Conservation (phyloP, 2,888 invertebrate genomes). For the Ophioninae sp. region DNA sequence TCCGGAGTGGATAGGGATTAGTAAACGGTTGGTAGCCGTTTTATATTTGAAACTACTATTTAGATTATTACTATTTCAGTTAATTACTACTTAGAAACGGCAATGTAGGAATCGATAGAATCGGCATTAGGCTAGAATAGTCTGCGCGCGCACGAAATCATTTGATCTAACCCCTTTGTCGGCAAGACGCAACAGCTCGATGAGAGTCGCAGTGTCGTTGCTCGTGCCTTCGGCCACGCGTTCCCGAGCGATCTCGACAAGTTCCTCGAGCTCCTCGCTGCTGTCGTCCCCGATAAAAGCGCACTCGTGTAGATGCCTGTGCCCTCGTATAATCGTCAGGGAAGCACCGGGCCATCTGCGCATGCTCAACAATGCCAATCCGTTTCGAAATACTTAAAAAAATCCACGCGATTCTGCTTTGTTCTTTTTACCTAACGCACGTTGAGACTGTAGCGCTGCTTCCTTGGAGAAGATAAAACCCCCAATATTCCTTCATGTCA, state of each 20-base stretch:
- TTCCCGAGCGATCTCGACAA: conserved; percentile 81
- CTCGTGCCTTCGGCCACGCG: conserved; percentile 72
- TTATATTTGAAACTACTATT: no score
- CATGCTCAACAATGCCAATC: background rate
- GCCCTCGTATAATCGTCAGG: conserved; percentile 88
- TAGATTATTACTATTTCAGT: no score
- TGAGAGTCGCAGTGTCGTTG: conserved; percentile 35
- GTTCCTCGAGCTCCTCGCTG: conserved; percentile 88
- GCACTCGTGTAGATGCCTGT: conserved; percentile 89
- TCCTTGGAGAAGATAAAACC: conserved; percentile 89
- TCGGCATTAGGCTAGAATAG: no score
- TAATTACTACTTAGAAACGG: no score
- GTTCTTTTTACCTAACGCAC: conserved; percentile 85
- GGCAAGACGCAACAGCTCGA: conserved; percentile 4
- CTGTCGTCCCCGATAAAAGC: conserved; percentile 92
- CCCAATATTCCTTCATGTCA: conserved; percentile 93
- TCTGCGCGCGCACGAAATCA: background rate
- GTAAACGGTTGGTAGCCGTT: no score
- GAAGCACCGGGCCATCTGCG: conserved; percentile 89
- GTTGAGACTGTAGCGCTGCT: conserved; percentile 89
- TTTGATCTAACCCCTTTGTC: conserved; percentile 15
- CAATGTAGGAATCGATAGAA: no score
- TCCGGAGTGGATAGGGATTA: no score
- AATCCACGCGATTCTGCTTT: background rate
- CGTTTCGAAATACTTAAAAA: background rate